Evolutionary conservation across 2,797 vertebrate genomes (phyloP), one percentile per base, ranked within the genome.

Genomic region (Mus minutoides): DNA sequence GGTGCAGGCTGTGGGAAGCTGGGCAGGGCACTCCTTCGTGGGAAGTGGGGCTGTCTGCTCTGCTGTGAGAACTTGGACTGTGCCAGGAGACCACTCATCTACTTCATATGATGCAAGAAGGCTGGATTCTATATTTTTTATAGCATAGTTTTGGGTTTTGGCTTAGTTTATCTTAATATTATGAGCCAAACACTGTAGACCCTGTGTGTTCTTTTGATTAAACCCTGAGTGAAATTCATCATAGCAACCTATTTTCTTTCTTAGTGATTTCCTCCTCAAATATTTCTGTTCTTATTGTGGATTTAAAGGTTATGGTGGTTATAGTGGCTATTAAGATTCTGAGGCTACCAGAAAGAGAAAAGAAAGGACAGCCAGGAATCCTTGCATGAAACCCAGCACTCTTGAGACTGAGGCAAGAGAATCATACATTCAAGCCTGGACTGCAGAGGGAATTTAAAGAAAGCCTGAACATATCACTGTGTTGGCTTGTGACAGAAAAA

Each of bases 81-180:
- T 12, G 12, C 31, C 88, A 11, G n/a, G 84, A 88, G 34, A 40
- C 64, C 52, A 60, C 29, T 40, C 6, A 0, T 84, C 69, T 92
- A 58, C 7, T 90, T 92, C 85, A 95, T 16, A 62, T 19, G n/a
- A 94, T 93, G 73, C 79, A 58, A 64, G 52, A 78, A 93, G 52
- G 73, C 54, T 96, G 34, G 31, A 73, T 95, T 92, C 93, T 46
- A 40, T 64, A 3, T 92, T 60, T 76, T 79, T 85, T 67, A 77
- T 56, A 40, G 71, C 52, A 86, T 62, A 6, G 12, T 83, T 95
- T 85, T 85, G 60, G 77, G 94, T 80, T 69, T 73, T 87, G 88
- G 64, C 94, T 85, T 73, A 21, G 76, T 80, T 85, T n/a, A 90
- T 87, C n/a, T 54, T 54, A 96, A 64, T 64, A 64, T 29, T 85